Evolutionary conservation across 1,140 invertebrate species (phyloP), one percentile per base, ranked within the genome.

Genomic region (Trichogramma pretiosum): DNA sequence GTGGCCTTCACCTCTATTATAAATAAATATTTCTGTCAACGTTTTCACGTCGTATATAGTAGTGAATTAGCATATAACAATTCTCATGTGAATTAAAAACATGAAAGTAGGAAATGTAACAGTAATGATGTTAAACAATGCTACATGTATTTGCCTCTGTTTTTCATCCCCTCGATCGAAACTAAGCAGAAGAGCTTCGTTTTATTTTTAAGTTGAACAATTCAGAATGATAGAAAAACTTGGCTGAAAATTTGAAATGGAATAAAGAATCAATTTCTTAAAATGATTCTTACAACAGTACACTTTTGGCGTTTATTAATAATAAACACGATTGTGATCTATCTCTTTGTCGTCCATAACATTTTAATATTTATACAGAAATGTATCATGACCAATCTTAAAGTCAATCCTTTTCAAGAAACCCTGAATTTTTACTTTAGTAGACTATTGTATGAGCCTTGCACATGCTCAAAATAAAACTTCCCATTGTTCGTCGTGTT

Each of bases 11-110:
- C n/a, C 33, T 33, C 44, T 41, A 30, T 36, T 23, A 36, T n/a
- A n/a, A n/a, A n/a, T n/a, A n/a, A n/a, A n/a, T n/a, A 28, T 22
- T 42, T 23, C 36, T 39, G 36, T 50, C 23, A 45, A 44, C 26
- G 41, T 50, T 50, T 44, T 50, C 32, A 42, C 32, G 10, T 51
- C 37, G 41, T 45, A 41, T n/a, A n/a, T 50, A 46, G 39, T 41
- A 46, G n/a, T n/a, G n/a, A n/a, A 36, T 33, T 50, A 50, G 22
- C 23, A 13, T 46, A n/a, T n/a, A n/a, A 34, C 34, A 17, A 41
- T 26, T 30, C 37, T 51, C 41, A 41, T 36, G 43, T 35, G 9
- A 42, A 17, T 11, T 9, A 33, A 50, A 43, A 45, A 40, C 5
- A 44, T 5, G 42, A 37, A 36, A 50, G 32, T 45, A 40, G 37